phyloP scores from a whole-genome alignment of 2,888 invertebrate genomes.

The Neocrepidodera transversa region DNA sequence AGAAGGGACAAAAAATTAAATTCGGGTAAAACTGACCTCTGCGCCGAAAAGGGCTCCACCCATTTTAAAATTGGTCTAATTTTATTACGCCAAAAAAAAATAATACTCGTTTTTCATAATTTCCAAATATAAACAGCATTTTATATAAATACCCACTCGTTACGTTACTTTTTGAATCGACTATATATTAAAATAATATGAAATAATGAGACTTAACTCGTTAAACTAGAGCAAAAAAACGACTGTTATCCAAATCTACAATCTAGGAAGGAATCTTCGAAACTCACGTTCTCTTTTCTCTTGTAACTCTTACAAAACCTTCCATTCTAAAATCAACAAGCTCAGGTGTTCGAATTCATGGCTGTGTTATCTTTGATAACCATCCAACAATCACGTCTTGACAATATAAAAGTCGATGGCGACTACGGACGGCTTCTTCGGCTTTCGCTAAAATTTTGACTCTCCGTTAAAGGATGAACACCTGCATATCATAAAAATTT shows the following conservation, averaged over 20 bases:
- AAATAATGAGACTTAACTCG: too few relatives aligned
- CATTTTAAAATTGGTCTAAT: too few relatives aligned
- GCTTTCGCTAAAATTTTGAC: background rate
- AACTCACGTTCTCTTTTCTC: slow-evolving; percentile 39
- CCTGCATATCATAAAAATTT: background rate
- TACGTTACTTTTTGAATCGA: too few relatives aligned
- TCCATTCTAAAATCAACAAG: slow-evolving; percentile 40
- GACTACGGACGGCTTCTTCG: background rate
- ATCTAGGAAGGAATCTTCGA: slow-evolving; percentile 34
- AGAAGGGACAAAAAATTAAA: too few relatives aligned
- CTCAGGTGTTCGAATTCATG: slow-evolving; percentile 41
- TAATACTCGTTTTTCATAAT: too few relatives aligned
- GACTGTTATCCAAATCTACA: slow-evolving; percentile 30
- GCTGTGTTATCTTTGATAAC: slow-evolving; percentile 40
- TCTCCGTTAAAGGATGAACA: background rate
- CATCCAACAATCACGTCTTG: slow-evolving; percentile 41
- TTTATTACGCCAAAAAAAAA: too few relatives aligned
- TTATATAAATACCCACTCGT: too few relatives aligned
- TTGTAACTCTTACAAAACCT: slow-evolving; percentile 32
- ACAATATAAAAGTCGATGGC: slow-evolving; percentile 32
- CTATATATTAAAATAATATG: too few relatives aligned
- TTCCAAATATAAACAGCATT: too few relatives aligned
- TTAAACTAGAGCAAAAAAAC: slow-evolving; percentile 34
- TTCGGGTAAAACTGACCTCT: too few relatives aligned
- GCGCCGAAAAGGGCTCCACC: too few relatives aligned